Conservation (phyloP, 2,113 vertebrate genomes). For the Sylvilagus bachmani region DNA sequence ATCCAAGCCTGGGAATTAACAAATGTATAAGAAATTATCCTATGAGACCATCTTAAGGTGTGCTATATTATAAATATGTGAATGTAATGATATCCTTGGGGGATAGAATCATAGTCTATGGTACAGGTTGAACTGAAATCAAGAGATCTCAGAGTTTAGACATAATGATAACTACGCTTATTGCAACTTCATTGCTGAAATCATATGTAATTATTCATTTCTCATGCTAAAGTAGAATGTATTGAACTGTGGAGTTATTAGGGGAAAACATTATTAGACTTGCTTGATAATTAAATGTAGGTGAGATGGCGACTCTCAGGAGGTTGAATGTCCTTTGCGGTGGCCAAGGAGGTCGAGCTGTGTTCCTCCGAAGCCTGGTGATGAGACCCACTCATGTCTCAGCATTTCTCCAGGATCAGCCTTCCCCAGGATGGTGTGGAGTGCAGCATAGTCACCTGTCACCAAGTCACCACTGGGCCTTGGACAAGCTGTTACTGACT, state of each 20-base stretch:
- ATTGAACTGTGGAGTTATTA: background rate
- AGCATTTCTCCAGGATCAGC: no score
- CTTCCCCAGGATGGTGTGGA: no score
- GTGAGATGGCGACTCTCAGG: no score
- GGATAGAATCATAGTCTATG: background rate
- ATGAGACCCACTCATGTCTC: no score
- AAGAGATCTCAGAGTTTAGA: background rate
- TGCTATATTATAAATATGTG: background rate
- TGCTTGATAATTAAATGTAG: conserved; percentile 29
- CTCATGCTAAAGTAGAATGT: background rate
- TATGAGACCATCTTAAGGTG: background rate
- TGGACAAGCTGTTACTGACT: no score
- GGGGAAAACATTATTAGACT: background rate
- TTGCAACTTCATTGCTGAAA: background rate
- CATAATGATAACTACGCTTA: background rate
- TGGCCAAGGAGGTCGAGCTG: no score
- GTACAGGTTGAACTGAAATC: background rate
- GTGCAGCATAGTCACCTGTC: no score
- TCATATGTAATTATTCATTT: background rate
- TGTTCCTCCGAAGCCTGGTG: no score
- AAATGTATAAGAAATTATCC: conserved; percentile 11
- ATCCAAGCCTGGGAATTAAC: conserved; percentile 15
- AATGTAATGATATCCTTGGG: background rate
- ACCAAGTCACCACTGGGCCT: no score
- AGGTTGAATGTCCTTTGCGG: no score